Evolutionary conservation across 2,888 invertebrate genomes (phyloP).

Genomic region (Lasius fuliginosus): DNA sequence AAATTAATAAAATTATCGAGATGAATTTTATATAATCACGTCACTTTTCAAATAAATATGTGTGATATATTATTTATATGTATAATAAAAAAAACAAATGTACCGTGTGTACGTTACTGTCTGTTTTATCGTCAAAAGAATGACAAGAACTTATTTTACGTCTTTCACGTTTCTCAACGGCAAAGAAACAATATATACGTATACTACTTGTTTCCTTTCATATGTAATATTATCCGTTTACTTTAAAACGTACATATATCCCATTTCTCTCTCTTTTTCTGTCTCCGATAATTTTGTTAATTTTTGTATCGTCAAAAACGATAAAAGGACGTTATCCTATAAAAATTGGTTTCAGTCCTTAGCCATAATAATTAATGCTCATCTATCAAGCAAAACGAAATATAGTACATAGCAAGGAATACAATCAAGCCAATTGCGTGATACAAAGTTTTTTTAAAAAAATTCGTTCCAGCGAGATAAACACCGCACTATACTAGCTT

Average conservation of each 20-base stretch:
- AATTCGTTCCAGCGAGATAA: conserved; percentile 28
- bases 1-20: background rate
- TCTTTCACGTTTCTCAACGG: background rate
- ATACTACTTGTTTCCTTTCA: background rate
- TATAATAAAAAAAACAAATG: background rate
- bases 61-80: background rate
- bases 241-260: background rate
- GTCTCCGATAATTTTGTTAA: background rate
- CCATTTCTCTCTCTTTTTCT: background rate
- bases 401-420: background rate
- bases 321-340: background rate
- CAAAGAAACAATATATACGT: background rate
- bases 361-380: background rate
- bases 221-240: background rate
- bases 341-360: background rate
- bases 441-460: conserved; percentile 19
- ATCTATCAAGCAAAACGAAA: background rate
- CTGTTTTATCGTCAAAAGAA: no score
- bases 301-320: background rate
- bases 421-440: conserved; percentile 30
- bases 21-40: background rate
- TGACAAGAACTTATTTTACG: no score
- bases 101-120: background rate
- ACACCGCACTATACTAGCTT: conserved; percentile 37
- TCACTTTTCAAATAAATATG: background rate